A percentile compares a stretch with the other conserved stretches of the same genome.
Conservation (phyloP, 2,113 vertebrate genomes). For the Mirounga angustirostris region DNA sequence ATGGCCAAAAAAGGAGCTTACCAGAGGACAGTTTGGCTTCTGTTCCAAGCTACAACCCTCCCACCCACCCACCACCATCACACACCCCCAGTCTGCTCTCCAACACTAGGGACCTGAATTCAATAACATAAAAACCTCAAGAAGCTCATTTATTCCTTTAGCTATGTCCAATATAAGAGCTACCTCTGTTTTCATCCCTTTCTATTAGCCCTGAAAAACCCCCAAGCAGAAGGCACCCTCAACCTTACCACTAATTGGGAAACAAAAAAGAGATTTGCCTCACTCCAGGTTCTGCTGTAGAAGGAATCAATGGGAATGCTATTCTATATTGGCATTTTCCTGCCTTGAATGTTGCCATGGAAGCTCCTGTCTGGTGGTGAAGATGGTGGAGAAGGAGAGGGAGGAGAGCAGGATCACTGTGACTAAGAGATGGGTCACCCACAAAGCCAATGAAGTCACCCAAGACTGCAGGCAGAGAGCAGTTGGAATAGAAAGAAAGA, state of each 20-base stretch:
- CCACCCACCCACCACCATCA: neutral
- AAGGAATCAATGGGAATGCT: neutral
- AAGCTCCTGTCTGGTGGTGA: neutral
- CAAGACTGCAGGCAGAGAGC: neutral
- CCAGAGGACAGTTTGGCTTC: neutral
- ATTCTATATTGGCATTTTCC: neutral
- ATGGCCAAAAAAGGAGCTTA: neutral
- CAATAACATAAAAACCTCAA: neutral
- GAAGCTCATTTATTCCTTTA: neutral
- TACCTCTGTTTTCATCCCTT: neutral
- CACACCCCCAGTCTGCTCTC: neutral
- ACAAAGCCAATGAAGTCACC: neutral
- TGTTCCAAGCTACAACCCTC: neutral
- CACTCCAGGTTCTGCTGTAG: neutral
- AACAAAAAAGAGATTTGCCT: neutral
- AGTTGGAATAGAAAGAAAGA: neutral
- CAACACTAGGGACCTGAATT: neutral
- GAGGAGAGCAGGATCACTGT: neutral
- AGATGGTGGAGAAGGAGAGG: neutral
- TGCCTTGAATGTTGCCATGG: neutral
- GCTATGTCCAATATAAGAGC: neutral
- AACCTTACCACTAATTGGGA: neutral
- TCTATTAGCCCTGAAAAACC: conserved; percentile 11
- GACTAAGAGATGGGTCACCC: neutral
- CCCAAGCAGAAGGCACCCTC: neutral